Conservation (phyloP, 2,888 invertebrate genomes). For the Cephus runcator region DNA sequence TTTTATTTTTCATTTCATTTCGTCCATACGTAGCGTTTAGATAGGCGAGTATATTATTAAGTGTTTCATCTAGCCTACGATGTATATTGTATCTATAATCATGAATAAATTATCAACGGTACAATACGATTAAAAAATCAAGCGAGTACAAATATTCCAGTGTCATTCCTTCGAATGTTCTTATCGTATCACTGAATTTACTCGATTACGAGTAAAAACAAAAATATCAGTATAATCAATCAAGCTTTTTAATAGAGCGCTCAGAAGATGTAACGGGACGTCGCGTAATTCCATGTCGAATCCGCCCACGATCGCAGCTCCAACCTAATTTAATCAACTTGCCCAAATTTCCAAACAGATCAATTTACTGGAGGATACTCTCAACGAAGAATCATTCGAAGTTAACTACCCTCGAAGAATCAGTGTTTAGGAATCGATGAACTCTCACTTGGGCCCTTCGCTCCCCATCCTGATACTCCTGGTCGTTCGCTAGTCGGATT, state of each 20-base stretch:
- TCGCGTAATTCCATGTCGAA: neutral
- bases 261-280: neutral
- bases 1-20: neutral
- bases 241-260: too few relatives aligned
- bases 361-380: neutral
- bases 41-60: conserved; percentile 56
- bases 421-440: neutral
- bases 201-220: neutral
- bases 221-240: neutral
- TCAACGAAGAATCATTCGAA: neutral
- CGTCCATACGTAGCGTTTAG: conserved; percentile 25
- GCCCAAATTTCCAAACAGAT: neutral
- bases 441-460: neutral
- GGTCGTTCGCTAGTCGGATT: neutral
- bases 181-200: neutral
- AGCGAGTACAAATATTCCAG: neutral
- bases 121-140: neutral
- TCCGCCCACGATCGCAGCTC: neutral
- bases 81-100: conserved; percentile 60
- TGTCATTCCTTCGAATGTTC: neutral
- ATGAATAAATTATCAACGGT: conserved; percentile 51
- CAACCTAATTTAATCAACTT: neutral
- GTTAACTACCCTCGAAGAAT: neutral
- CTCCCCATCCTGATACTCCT: neutral
- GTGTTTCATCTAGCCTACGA: conserved; percentile 59